Percentiles rank a stretch among this genome's conserved stretches.
These are phyloP conservation scores for Argyrosomus regius DNA, from an alignment of 2,797 vertebrate genomes.

Conservation along the genomic window DNA sequence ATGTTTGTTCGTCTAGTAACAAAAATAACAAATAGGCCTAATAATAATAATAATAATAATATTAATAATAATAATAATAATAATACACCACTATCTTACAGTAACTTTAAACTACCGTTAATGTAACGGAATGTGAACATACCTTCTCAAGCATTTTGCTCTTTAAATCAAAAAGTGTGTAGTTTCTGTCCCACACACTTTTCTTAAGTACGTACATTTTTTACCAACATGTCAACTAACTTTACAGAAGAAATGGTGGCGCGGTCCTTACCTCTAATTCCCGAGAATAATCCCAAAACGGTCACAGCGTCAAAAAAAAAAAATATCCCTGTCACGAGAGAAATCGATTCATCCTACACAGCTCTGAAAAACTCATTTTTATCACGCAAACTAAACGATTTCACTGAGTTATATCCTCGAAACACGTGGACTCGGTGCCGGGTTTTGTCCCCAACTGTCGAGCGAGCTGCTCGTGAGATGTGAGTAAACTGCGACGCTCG, in stretches of 20 bases:
- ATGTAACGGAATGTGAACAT: slow-evolving; percentile 29
- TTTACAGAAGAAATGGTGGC: neutral
- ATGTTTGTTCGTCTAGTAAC: neutral
- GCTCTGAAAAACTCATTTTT: slow-evolving; percentile 50
- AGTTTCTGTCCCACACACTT: neutral
- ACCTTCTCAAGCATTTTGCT: neutral
- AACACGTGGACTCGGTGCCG: slow-evolving; percentile 5
- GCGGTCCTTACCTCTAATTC: slow-evolving; percentile 66
- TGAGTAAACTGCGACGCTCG: slow-evolving; percentile 76
- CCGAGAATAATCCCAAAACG: slow-evolving; percentile 62
- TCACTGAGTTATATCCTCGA: slow-evolving; percentile 33
- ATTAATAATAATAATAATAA: neutral
- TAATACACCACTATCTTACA: neutral
- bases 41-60: neutral
- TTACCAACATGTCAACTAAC: neutral
- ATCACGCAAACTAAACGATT: slow-evolving; percentile 8
- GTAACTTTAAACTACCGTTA: neutral
- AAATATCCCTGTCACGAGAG: slow-evolving; percentile 60
- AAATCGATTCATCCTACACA: slow-evolving; percentile 37
- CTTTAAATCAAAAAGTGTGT: neutral
- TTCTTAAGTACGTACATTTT: neutral
- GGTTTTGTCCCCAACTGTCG: slow-evolving; percentile 19
- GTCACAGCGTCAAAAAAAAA: slow-evolving; percentile 44
- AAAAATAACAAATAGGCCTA: neutral
- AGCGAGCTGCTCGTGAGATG: slow-evolving; percentile 61